These are phyloP conservation scores for Acipenser transmontanus DNA, from an alignment of 2,797 vertebrate genomes.

Conservation along the genomic window DNA sequence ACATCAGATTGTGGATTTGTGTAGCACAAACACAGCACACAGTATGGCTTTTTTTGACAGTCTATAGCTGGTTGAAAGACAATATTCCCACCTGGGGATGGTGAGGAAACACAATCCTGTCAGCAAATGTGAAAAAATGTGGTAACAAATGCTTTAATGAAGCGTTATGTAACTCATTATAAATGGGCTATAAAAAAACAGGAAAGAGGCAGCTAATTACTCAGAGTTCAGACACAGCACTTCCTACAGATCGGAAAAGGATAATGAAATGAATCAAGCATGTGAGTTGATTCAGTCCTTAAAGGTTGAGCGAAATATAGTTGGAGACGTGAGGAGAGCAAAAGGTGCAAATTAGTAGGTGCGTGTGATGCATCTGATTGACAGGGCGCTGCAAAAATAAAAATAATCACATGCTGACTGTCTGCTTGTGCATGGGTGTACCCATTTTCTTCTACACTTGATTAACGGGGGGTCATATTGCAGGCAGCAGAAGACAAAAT, in stretches of 20 bases:
- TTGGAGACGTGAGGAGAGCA: constrained; percentile 28
- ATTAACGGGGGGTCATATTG: neutral
- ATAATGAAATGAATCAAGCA: constrained; percentile 33
- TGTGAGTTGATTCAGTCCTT: constrained; percentile 28
- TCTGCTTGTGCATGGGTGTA: constrained; percentile 4
- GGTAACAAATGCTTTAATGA: constrained; percentile 32
- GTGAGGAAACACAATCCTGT: neutral
- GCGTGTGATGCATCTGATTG: constrained; percentile 31
- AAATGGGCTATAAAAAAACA: constrained; percentile 18
- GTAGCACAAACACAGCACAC: neutral
- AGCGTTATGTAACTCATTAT: constrained; percentile 26
- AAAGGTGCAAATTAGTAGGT: constrained; percentile 31
- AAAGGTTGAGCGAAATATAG: constrained; percentile 33
- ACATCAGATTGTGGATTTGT: too few species aligned
- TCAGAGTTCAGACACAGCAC: constrained; percentile 21
- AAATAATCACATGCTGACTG: constrained; percentile 22
- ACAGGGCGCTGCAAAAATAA: constrained; percentile 27
- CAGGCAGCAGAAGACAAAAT: neutral
- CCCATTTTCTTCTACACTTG: neutral
- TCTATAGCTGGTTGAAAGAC: neutral
- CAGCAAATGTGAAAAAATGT: neutral
- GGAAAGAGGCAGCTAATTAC: constrained; percentile 29
- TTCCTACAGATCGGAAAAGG: constrained; percentile 20
- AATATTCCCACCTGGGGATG: neutral
- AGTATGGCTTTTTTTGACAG: too few species aligned